Base-by-base conservation (phyloP, 2,888 invertebrate genomes). In the Actias luna region DNA sequence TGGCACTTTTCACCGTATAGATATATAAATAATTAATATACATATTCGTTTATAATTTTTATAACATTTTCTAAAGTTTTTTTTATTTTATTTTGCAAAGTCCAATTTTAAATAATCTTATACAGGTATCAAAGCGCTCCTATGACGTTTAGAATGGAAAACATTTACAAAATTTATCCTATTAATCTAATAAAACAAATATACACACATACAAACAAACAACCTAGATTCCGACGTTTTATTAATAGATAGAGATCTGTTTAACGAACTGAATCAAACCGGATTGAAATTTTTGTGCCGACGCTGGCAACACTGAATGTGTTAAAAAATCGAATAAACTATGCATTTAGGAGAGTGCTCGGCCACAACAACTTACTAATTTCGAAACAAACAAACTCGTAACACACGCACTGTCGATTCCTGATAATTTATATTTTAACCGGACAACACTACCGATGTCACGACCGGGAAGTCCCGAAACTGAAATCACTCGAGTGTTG, bases 151-250 rank as follows among this genome's bases (percentile, higher is more conserved):
- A 74, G 77, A 65, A 64, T 75, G 69, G 71, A 78, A 78, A 80
- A 83, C 81, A 87, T 88, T 88, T 87, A 89, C 88, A 89, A 84
- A n/a, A 88, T 88, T 88, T 87, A 88, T 83, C 83, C 88, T 90
- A 91, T 82, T 89, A 85, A 75, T 77, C 85, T 88, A 88, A 65
- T 72, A 80, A 87, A 91, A 89, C 89, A 86, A 88, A 89, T 89
- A 88, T 91, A 90, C 90, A 90, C 87, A 86, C 86, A 87, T 89
- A 90, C 87, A 86, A 85, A 87, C 85, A 84, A 86, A 84, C 80
- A 78, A 85, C 75, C 72, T 73, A 74, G 66, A 67, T 58, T 29
- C 57, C 62, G 18, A 67, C 39, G 64, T 69, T 70, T 69, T 63
- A 73, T 50, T 76, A 78, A 74, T 77, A 73, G 76, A 82, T 76